Conservation (phyloP, 2,888 invertebrate genomes). For the Nycteola revayana region DNA sequence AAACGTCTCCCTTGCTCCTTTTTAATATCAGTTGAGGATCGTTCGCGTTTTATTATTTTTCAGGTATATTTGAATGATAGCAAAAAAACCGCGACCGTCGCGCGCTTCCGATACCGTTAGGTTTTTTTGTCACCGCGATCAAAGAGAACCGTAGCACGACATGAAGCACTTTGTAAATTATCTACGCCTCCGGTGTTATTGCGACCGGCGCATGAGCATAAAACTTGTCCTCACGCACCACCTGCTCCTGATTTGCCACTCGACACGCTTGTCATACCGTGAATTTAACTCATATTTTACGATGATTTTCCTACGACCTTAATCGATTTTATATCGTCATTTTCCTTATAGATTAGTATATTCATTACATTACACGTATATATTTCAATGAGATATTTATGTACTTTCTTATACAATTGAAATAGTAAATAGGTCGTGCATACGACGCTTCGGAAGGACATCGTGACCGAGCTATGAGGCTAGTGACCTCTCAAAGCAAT, state of each 20-base stretch:
- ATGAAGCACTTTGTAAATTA: slow-evolving; percentile 54
- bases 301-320: slow-evolving; percentile 40
- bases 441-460: slow-evolving; percentile 59
- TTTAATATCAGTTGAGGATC: background rate
- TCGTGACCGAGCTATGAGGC: slow-evolving; percentile 65
- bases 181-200: slow-evolving; percentile 45
- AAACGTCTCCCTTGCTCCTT: too few relatives aligned
- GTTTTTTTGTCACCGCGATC: slow-evolving; percentile 48
- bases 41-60: background rate
- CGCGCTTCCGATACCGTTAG: slow-evolving; percentile 50
- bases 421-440: slow-evolving; percentile 76
- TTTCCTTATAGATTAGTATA: slow-evolving; percentile 20
- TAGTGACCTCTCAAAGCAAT: slow-evolving; percentile 65
- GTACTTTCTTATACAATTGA: slow-evolving; percentile 56
- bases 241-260: slow-evolving; percentile 34
- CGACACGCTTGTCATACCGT: slow-evolving; percentile 44
- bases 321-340: slow-evolving; percentile 50
- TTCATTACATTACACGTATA: background rate
- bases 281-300: slow-evolving; percentile 44
- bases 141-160: slow-evolving; percentile 42
- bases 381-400: slow-evolving; percentile 25
- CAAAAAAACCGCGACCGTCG: slow-evolving; percentile 38
- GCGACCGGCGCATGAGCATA: slow-evolving; percentile 38
- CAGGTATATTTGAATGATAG: slow-evolving; percentile 14
- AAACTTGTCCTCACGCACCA: slow-evolving; percentile 48